Percentiles rank a stretch among this genome's conserved stretches.
phyloP scores from a whole-genome alignment of 1,140 invertebrate genomes.

The Ips nitidus region DNA sequence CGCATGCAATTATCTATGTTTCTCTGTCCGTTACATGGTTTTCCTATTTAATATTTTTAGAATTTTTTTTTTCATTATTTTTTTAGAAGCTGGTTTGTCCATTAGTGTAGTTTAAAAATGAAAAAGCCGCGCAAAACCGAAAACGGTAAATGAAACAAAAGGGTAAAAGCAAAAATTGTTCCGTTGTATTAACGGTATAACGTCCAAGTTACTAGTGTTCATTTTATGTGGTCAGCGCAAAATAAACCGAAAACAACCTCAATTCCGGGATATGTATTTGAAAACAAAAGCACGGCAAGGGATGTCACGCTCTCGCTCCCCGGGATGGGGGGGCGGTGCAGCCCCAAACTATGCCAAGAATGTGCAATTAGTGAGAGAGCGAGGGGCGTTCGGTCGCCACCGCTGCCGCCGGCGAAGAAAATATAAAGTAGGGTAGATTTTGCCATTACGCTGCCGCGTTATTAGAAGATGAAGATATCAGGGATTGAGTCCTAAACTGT shows the following conservation, averaged over 20 bases:
- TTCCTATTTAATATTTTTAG: too few relatives aligned
- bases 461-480: conserved; percentile 37
- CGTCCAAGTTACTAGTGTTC: conserved; percentile 11
- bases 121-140: too few relatives aligned
- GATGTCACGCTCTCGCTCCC: conserved; percentile 33
- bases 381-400: conserved; percentile 47
- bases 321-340: conserved; percentile 46
- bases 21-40: too few relatives aligned
- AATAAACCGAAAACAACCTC: conserved; percentile 29
- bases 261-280: conserved; percentile 23
- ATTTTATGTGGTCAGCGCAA: conserved; percentile 27
- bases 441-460: conserved; percentile 43
- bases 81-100: too few relatives aligned
- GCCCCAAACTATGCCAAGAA: conserved; percentile 85
- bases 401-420: conserved; percentile 55
- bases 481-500: neutral
- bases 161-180: neutral
- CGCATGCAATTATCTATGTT: too few relatives aligned
- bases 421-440: conserved; percentile 61
- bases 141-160: too few relatives aligned
- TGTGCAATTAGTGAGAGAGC: conserved; percentile 75
- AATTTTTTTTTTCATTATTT: too few relatives aligned
- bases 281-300: conserved; percentile 42
- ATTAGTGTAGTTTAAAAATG: too few relatives aligned
- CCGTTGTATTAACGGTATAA: conserved; percentile 9